Percentiles rank a stretch among this genome's conserved stretches.
phyloP scores from a whole-genome alignment of 2,888 invertebrate species.

The Aspidiotus destructor region DNA sequence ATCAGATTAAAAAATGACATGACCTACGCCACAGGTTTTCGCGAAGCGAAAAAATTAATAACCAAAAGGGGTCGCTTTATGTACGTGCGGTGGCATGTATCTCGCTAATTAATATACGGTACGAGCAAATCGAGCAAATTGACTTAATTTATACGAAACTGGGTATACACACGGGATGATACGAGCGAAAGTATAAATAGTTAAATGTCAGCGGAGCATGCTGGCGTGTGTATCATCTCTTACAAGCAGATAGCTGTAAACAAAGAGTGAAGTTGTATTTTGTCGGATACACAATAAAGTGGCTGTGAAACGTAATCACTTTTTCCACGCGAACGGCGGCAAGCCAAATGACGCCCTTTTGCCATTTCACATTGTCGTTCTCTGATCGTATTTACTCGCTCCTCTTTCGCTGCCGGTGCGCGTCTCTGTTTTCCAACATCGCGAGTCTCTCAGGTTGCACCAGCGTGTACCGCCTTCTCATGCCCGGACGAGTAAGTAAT shows the following conservation, averaged over 20 bases:
- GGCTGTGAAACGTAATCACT: slow-evolving; percentile 27
- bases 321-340: slow-evolving; percentile 26
- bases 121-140: too few species aligned
- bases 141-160: too few species aligned
- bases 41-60: too few species aligned
- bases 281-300: slow-evolving; percentile 30
- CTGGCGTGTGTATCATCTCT: slow-evolving; percentile 19
- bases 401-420: slow-evolving; percentile 4
- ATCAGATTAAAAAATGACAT: too few species aligned
- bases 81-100: too few species aligned
- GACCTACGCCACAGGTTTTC: too few species aligned
- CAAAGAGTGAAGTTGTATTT: slow-evolving; percentile 22
- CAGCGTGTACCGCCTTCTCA: neutral
- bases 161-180: neutral
- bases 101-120: too few species aligned
- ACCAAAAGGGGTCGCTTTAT: too few species aligned
- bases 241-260: slow-evolving; percentile 31
- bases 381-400: slow-evolving; percentile 11
- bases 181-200: slow-evolving; percentile 7
- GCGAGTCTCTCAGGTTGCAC: neutral
- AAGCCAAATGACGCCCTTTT: slow-evolving; percentile 31
- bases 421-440: neutral
- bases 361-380: slow-evolving; percentile 1
- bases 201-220: neutral
- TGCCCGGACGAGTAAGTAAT: slow-evolving; percentile 23